Conservation (phyloP, 1,140 invertebrate species). For the Matsumurasca onukii region DNA sequence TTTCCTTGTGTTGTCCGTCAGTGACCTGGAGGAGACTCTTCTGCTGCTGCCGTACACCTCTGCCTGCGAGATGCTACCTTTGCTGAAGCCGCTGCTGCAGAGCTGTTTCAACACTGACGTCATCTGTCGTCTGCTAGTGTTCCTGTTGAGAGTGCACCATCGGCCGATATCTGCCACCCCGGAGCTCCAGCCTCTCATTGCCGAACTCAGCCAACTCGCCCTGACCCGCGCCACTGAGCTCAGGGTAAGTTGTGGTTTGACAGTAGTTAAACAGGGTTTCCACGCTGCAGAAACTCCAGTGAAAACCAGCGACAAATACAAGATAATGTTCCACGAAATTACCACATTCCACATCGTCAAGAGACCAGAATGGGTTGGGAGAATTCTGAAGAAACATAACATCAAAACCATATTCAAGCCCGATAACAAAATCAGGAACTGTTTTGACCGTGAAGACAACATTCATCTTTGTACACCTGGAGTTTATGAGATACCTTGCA, state of each 20-base stretch:
- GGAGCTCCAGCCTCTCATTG: conserved; percentile 66
- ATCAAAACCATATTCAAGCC: too few relatives aligned
- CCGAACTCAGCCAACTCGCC: conserved; percentile 63
- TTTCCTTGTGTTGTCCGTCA: conserved; percentile 34
- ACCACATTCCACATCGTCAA: too few relatives aligned
- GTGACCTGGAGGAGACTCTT: conserved; percentile 89
- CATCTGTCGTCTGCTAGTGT: conserved; percentile 69
- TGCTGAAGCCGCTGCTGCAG: conserved; percentile 66
- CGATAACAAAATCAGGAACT: too few relatives aligned
- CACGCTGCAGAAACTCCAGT: too few relatives aligned
- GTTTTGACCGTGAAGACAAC: too few relatives aligned
- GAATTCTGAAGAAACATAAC: too few relatives aligned
- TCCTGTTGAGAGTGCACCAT: conserved; percentile 83
- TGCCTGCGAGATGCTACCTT: conserved; percentile 75
- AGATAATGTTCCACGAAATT: too few relatives aligned
- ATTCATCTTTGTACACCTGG: too few relatives aligned
- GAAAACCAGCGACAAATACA: too few relatives aligned
- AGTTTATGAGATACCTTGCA: too few relatives aligned
- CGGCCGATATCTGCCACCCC: conserved; percentile 73
- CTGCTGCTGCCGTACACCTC: conserved; percentile 80
- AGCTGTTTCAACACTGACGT: conserved; percentile 76
- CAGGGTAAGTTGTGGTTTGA: conserved; percentile 67
- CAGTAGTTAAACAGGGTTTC: too few relatives aligned
- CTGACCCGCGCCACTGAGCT: conserved; percentile 58
- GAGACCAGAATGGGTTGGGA: too few relatives aligned